phyloP scores from a whole-genome alignment of 2,888 invertebrate genomes.

The Doris montereyensis region DNA sequence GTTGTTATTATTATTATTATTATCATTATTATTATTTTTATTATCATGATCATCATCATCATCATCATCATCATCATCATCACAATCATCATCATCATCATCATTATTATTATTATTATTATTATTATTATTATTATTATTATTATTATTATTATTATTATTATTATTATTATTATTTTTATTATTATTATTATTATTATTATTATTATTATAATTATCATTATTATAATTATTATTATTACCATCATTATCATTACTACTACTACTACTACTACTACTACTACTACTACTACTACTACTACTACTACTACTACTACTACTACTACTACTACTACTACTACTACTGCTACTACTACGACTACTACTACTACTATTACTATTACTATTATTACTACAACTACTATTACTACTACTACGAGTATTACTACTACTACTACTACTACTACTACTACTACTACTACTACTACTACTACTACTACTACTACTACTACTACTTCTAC shows the following conservation, averaged over 20 bases:
- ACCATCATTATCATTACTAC: neutral
- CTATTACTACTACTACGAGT: too few relatives aligned
- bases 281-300: neutral
- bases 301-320: neutral
- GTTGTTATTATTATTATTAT: conserved; percentile 27
- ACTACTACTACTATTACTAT: too few relatives aligned
- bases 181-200: neutral
- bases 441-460: too few relatives aligned
- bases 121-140: neutral
- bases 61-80: neutral
- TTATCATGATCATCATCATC: neutral
- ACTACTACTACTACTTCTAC: too few relatives aligned
- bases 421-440: too few relatives aligned
- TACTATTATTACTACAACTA: too few relatives aligned
- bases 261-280: neutral
- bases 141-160: neutral
- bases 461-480: too few relatives aligned
- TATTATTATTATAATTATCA: neutral
- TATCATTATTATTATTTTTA: conserved; percentile 1
- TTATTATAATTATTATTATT: neutral
- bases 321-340: too few relatives aligned
- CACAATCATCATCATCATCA: neutral
- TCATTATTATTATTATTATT: neutral
- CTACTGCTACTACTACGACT: too few relatives aligned
- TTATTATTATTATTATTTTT: neutral